Evolutionary conservation across 1,140 invertebrate genomes (phyloP), one percentile per base, ranked within the genome.

Genomic region (Solenopsis invicta): DNA sequence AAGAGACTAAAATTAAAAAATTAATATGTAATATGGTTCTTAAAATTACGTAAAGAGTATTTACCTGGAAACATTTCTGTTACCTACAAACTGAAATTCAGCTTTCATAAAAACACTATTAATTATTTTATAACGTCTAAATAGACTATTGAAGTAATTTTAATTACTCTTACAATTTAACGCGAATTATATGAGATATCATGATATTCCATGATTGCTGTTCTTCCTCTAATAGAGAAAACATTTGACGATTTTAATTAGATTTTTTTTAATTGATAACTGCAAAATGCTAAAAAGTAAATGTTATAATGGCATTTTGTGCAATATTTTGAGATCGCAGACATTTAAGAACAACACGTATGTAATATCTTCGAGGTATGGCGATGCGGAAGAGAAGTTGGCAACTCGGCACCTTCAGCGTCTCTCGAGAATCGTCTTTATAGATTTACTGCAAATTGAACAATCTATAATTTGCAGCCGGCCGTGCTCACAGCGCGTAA

Each of bases 371-470:
- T 52, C 12, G 74, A 67, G 37, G 1, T 16, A 85, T n/a, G 62
- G 72, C 37, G 56, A 62, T 45, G 74, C 72, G 59, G 86, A 82
- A 82, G 78, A 72, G 54, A 85, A 86, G 77, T 62, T 78, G 72
- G 71, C 62, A 71, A 56, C 86, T 29, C 86, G 82, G 85, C 67
- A 89, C 84, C 78, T 87, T 34, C 67, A 67, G 72, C 41, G 29
- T 76, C 86, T 74, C 52, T 45, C 52, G 76, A 81, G 88, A 88
- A 92, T 92, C 89, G 87, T 91, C 92, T 92, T 92, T 92, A 90
- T 93, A 92, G 92, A 94, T 94, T 94, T 94, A 94, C 93, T 94
- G 94, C 93, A 93, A 94, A 94, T 94, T 94, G 94, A 93, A 94
- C 91, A 93, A 93, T 94, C 91, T 93, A 94, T 92, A 93, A 92